These are phyloP conservation scores for Lepus europaeus DNA, from an alignment of 2,113 vertebrate genomes.

Conservation along the genomic window DNA sequence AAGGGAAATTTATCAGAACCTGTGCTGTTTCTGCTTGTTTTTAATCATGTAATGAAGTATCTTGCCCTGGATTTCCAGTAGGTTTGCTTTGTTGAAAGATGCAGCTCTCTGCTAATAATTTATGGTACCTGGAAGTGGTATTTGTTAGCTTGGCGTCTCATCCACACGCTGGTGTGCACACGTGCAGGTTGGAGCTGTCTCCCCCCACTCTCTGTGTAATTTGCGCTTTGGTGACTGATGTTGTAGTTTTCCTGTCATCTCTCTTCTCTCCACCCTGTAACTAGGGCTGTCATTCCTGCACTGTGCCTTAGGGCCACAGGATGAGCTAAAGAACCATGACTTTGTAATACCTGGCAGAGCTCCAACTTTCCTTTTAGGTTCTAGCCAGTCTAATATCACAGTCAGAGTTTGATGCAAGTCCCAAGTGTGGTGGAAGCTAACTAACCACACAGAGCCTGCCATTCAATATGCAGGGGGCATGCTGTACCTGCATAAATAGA, in stretches of 20 bases:
- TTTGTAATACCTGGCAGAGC: neutral
- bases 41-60: conserved; percentile 20
- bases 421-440: neutral
- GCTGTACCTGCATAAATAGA: neutral
- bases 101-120: conserved; percentile 43
- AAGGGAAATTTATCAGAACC: conserved; percentile 69
- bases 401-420: neutral
- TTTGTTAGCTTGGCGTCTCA: neutral
- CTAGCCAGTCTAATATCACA: neutral
- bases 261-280: neutral
- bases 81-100: conserved; percentile 57
- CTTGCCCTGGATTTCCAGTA: conserved; percentile 37
- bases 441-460: neutral
- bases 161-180: accelerated
- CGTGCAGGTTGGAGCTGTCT: neutral
- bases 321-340: neutral
- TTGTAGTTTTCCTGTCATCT: neutral
- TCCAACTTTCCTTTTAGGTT: neutral
- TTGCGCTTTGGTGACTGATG: neutral
- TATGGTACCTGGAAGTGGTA: neutral
- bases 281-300: neutral
- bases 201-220: neutral
- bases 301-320: neutral
- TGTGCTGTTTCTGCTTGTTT: neutral
- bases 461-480: neutral